Base-by-base conservation (phyloP, 2,797 vertebrate species). In the Thalassophryne amazonica region DNA sequence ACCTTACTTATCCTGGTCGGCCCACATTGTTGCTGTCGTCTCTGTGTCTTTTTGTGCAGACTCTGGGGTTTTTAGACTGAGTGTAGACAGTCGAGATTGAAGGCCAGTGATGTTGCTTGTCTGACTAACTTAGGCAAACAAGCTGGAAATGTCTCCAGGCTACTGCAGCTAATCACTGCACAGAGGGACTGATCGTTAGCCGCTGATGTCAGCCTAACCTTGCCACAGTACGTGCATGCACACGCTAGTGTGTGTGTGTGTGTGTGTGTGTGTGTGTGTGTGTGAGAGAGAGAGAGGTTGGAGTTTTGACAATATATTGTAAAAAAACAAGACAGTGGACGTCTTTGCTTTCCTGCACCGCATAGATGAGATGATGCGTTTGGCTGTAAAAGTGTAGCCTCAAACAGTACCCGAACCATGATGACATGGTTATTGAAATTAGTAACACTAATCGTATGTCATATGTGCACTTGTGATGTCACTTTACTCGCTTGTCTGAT, bases 101-200 rank as follows among this genome's bases (percentile, higher is more conserved):
- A 78, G 60, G 69, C 66, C 64, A 65, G 64, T 54, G 79, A 83
- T 80, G 77, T 62, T 69, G 60, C 74, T 75, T 80, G 84, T 89
- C 85, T 60, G 76, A 80, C 72, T 81, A 81, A 88, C 76, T 87
- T 69, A 85, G 84, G 77, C 78, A 81, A 84, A 87, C 84, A 78
- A 73, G 66, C 83, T 86, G 82, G 83, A 88, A 88, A 88, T 80
- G 80, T 85, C 85, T 83, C 63, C 64, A 38, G 85, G 86, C 84
- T 78, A 87, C 68, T 60, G 73, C 74, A 84, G 77, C 78, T 83
- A 88, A 87, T 89, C 85, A 87, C 84, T 86, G 60, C 69, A 73
- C 66, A 81, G 75, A 82, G 71, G 75, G 83, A 59, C 80, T 87
- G 84, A 86, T 89, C 83, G 74, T 89, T 89, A 88, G 80, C 52